Evolutionary conservation across 2,888 invertebrate species (phyloP).

Genomic region (Tubulanus polymorphus): DNA sequence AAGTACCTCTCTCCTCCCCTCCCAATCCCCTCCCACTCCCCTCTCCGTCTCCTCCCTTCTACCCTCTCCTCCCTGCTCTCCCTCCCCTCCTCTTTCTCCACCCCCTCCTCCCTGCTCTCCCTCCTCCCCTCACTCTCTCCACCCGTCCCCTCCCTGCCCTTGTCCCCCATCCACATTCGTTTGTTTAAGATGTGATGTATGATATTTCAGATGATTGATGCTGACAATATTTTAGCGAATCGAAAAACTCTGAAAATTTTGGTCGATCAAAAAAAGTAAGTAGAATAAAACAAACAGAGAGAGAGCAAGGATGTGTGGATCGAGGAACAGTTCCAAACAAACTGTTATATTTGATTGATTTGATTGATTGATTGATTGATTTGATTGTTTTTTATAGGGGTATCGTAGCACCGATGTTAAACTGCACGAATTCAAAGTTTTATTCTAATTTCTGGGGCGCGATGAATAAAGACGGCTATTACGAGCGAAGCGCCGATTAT

Average conservation of each 20-base stretch:
- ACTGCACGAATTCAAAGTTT: conserved; percentile 68
- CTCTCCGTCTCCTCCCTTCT: no score
- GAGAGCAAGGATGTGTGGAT: background rate
- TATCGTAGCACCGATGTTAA: conserved; percentile 78
- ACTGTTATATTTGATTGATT: background rate
- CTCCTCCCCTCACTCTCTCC: no score
- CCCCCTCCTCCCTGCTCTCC: no score
- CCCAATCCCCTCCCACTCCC: no score
- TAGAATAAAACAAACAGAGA: background rate
- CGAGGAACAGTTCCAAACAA: background rate
- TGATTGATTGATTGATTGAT: background rate
- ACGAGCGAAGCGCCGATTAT: conserved; percentile 80
- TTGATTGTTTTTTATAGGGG: conserved; percentile 34
- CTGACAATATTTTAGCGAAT: conserved; percentile 53
- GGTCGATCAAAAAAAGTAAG: conserved; percentile 64
- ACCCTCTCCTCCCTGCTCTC: no score
- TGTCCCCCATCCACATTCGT: no score
- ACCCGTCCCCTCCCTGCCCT: no score
- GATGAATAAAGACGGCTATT: conserved; percentile 74
- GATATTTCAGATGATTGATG: conserved; percentile 45
- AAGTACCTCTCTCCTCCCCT: conserved; percentile 54
- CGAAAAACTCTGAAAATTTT: conserved; percentile 56
- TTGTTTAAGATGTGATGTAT: background rate
- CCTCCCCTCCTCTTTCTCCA: background rate
- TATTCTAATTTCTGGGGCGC: conserved; percentile 98